Percentiles rank a stretch among this genome's conserved stretches.
phyloP scores from a whole-genome alignment of 1,140 invertebrate species.

The Drosophila pectinifera region DNA sequence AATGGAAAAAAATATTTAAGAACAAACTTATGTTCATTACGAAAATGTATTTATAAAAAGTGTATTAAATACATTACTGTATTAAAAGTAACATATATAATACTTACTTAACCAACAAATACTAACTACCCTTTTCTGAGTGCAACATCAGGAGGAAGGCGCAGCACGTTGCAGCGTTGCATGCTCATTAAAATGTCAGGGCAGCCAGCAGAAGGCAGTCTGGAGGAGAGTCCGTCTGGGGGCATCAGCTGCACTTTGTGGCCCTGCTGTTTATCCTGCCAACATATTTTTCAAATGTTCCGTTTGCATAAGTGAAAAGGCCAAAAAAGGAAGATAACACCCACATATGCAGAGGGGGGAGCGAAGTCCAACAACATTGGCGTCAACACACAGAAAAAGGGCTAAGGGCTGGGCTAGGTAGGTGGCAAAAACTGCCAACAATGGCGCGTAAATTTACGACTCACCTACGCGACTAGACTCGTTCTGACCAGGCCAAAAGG shows the following conservation, averaged over 20 bases:
- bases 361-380: constrained; percentile 63
- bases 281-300: constrained; percentile 82
- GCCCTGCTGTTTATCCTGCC: constrained; percentile 76
- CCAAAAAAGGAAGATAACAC: constrained; percentile 78
- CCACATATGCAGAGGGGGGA: neutral
- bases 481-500: constrained; percentile 11
- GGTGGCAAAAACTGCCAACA: constrained; percentile 50
- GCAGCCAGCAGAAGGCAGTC: constrained; percentile 55
- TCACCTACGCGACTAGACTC: constrained; percentile 79
- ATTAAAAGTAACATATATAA: too few species aligned
- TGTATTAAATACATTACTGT: too few species aligned
- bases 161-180: constrained; percentile 71
- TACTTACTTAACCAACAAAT: too few species aligned
- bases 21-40: too few species aligned
- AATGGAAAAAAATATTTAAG: too few species aligned
- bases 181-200: constrained; percentile 81
- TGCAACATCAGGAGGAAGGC: constrained; percentile 8
- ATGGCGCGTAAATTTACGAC: constrained; percentile 79
- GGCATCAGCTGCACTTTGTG: constrained; percentile 80
- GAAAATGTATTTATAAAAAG: too few species aligned
- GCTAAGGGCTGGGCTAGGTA: neutral
- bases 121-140: neutral
- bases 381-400: constrained; percentile 56
- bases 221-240: constrained; percentile 45
- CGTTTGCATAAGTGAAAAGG: constrained; percentile 80